Conservation (phyloP, 2,797 vertebrate genomes). For the Sitta carolinensis region DNA sequence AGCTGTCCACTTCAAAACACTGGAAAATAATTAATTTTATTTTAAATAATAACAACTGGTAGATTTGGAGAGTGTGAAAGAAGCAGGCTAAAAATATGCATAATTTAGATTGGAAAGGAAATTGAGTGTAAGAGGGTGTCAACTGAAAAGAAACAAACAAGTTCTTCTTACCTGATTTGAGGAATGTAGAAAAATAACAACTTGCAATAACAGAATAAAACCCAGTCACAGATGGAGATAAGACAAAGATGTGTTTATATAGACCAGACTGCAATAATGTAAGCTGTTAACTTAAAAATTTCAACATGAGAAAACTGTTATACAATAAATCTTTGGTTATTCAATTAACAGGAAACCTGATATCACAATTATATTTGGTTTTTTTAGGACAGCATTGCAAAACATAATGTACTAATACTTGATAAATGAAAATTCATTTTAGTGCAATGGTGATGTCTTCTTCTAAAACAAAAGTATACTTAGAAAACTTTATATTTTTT, state of each 20-base stretch:
- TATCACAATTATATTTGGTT: background rate
- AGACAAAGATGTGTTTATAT: background rate
- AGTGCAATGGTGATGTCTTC: background rate
- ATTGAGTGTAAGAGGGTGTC: background rate
- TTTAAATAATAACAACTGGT: background rate
- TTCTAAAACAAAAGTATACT: background rate
- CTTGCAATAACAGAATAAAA: background rate
- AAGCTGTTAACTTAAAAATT: slow-evolving; percentile 52
- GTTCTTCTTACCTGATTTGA: background rate
- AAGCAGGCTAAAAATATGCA: background rate
- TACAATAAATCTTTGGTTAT: slow-evolving; percentile 46
- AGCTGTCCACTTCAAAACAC: background rate
- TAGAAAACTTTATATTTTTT: background rate
- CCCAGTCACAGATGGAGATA: slow-evolving; percentile 25
- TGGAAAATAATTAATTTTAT: background rate
- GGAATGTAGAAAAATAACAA: background rate
- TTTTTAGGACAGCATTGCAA: background rate
- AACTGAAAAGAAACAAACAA: background rate
- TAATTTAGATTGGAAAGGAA: background rate
- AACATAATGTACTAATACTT: background rate
- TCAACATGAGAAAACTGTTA: slow-evolving; percentile 42
- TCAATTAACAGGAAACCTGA: slow-evolving; percentile 15
- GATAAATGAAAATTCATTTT: background rate
- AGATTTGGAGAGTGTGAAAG: background rate
- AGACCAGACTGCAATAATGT: background rate